Percentiles rank a stretch among this genome's conserved stretches.
phyloP scores from a whole-genome alignment of 2,888 invertebrate species.

The Melinaea menophilus region DNA sequence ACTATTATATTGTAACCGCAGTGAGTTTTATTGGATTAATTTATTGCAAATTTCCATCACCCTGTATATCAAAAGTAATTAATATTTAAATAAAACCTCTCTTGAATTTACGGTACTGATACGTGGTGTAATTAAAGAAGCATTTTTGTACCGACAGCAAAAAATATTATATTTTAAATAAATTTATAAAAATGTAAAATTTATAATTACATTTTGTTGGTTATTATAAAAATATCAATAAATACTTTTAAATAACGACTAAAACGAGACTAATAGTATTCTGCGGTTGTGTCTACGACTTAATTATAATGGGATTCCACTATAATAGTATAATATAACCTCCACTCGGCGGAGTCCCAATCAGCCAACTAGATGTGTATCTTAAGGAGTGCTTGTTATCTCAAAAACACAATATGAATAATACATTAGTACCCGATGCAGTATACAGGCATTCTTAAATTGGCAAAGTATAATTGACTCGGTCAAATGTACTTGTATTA shows the following conservation, averaged over 20 bases:
- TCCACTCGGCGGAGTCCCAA: constrained; percentile 54
- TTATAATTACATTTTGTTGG: too few relatives aligned
- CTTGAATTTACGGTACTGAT: constrained; percentile 57
- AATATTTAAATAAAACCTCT: constrained; percentile 62
- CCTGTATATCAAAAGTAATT: constrained; percentile 37
- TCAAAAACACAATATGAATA: constrained; percentile 77
- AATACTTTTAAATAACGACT: constrained; percentile 10
- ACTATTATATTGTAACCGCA: not conserved
- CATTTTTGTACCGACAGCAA: constrained; percentile 34
- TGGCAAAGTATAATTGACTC: constrained; percentile 75
- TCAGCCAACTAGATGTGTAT: constrained; percentile 75
- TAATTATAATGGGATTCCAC: constrained; percentile 58
- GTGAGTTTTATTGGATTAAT: not conserved
- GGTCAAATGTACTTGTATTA: constrained; percentile 32
- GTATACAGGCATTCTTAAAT: constrained; percentile 68
- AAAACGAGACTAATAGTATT: constrained; percentile 14
- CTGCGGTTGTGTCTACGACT: constrained; percentile 29
- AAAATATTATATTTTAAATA: constrained; percentile 14
- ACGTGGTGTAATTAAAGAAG: constrained; percentile 57
- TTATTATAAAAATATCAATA: too few relatives aligned
- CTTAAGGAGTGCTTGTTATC: constrained; percentile 74
- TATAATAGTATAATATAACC: constrained; percentile 38
- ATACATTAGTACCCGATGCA: constrained; percentile 69
- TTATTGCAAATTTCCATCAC: constrained; percentile 1
- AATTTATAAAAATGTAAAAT: not conserved